Evolutionary conservation across 2,797 vertebrate species (phyloP).

Genomic region (Gymnoscopelus braueri): DNA sequence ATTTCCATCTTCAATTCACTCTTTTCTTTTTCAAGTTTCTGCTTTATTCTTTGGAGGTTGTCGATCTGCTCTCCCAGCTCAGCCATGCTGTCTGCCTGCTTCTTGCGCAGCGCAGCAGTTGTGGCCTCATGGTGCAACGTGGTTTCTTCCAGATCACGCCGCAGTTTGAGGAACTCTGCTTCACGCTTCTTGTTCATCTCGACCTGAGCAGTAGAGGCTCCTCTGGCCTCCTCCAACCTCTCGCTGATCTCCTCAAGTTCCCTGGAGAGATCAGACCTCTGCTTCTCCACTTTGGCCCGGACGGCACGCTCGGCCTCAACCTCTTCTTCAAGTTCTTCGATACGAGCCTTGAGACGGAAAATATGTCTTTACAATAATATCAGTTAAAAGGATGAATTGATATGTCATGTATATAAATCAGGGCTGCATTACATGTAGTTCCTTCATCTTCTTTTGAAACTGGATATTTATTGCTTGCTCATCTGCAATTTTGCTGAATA

Average conservation of each 20-base stretch:
- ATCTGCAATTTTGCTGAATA: constrained; percentile 81
- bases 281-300: constrained; percentile 81
- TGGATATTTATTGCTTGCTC: constrained; percentile 76
- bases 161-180: constrained; percentile 81
- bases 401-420: too few relatives aligned
- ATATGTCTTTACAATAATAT: too few relatives aligned
- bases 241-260: constrained; percentile 83
- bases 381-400: too few relatives aligned
- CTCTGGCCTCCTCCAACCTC: constrained; percentile 83
- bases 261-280: constrained; percentile 71
- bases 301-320: constrained; percentile 72
- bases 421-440: constrained; percentile 79
- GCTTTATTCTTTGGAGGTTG: constrained; percentile 83
- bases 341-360: constrained; percentile 64
- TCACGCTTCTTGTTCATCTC: constrained; percentile 83
- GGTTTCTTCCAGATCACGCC: constrained; percentile 82
- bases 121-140: constrained; percentile 83
- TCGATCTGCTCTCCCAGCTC: constrained; percentile 85
- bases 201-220: constrained; percentile 72
- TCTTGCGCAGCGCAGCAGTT: constrained; percentile 76
- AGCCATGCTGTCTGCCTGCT: constrained; percentile 78
- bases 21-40: constrained; percentile 88
- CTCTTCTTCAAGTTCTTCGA: constrained; percentile 84
- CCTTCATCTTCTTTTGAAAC: constrained; percentile 88
- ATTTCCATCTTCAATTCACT: constrained; percentile 84